Evolutionary conservation across 2,797 vertebrate genomes (phyloP), one percentile per base, ranked within the genome.

Genomic region (Aphelocoma californica): DNA sequence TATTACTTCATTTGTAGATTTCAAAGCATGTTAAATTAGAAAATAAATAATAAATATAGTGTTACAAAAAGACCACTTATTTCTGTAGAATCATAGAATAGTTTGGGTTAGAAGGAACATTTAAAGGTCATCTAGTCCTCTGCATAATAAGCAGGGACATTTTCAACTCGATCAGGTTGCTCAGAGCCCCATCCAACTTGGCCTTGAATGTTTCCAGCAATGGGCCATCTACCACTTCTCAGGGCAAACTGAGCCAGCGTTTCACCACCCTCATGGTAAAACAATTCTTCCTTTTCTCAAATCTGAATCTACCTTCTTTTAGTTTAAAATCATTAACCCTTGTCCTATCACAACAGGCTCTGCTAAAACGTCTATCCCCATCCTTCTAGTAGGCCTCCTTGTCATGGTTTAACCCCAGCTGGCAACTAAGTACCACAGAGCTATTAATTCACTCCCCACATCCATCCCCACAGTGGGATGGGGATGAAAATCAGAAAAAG

Each of bases 361-460:
- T 57, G 31, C 21, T 57, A 32, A 73, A 81, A 58, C 1, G 1
- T 36, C 42, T n/a, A 14, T 66, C 42, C 16, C 17, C 17, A 47
- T 45, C 14, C 28, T 62, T 53, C 54, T 38, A 57, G 16, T 4
- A 58, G 12, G 5, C 4, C 4, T 40, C 7, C 7, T 5, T 23
- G 23, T 9, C 0, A 0, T 51, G 45, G 25, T 26, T 77, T 51
- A 61, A 45, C 14, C 10, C 10, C 44, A 64, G 29, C 42, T 64
- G 57, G 20, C 29, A 89, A 57, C 24, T 23, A 23, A 57, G 8
- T 12, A 34, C 23, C 36, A 28, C 58, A 71, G 0, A 64, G 20
- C 10, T 7, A 13, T 34, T 58, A 3, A 13, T 28, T 26, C 38
- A 28, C 21, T 40, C 0, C 7, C n/a, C 2, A 6, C 7, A 9